Evolutionary conservation across 2,113 vertebrate species (phyloP), one percentile per base, ranked within the genome.

Genomic region (Holacanthus passer): DNA sequence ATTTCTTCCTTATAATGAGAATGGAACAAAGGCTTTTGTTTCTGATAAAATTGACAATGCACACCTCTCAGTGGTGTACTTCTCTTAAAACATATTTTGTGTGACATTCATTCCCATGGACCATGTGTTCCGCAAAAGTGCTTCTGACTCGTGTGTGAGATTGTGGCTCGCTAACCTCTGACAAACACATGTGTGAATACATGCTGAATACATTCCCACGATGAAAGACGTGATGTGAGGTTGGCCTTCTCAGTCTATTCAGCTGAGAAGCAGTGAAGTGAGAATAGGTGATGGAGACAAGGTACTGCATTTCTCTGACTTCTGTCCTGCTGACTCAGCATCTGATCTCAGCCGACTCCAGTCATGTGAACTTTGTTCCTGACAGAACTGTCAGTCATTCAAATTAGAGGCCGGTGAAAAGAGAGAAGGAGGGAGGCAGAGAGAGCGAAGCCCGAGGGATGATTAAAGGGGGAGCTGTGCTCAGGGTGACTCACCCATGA

Each of bases 391-490:
- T 81, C 92, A 80, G 89, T 93, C 91, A 91, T 87, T 94, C 89
- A 92, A 92, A 91, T 92, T 92, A 93, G 71, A 92, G 90, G 81
- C 75, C 47, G 66, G 81, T 87, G 93, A 93, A 91, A 87, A 89
- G 72, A 87, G 60, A 74, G 59, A 73, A 37, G 2, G 39, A 41
- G 60, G 65, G 37, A 65, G 41, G 58, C 29, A 82, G 45, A 55
- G 71, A 71, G 80, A 87, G 84, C 19, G 16, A 71, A 84, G 89
- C 87, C 89, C 14, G 52, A 76, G 64, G 85, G 88, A 96, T 97
- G 97, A 97, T 99, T 98, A 97, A 97, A 99, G 96, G 96, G 97
- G 96, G 97, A 98, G 96, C 96, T 96, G 95, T 94, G 96, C 96
- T 96, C 94, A 95, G 92, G 95, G 96, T 99, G 98, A 99, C 94